Base-by-base conservation (phyloP, 2,113 vertebrate genomes). In the Galemys pyrenaicus region DNA sequence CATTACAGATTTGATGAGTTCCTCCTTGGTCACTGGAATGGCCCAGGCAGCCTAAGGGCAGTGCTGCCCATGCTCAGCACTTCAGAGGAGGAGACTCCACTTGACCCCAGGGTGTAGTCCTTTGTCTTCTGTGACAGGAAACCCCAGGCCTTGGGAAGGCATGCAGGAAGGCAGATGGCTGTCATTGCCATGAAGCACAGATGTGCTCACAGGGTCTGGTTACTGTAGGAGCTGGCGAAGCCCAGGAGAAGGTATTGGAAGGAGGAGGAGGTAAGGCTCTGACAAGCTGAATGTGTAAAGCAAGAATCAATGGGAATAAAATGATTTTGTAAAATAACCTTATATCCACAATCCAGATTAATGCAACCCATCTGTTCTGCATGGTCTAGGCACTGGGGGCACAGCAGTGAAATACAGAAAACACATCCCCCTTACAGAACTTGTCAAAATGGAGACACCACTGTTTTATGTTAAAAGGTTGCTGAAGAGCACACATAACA, bases 111-210 rank as follows among this genome's bases (percentile, higher is more conserved):
- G 64, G 12, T 60, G 39, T 9, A 49, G 10, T 17, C 37, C 20
- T 70, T 28, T 37, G n/a, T 56, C 60, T 44, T 71, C 58, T 83
- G 8, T 22, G 46, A 70, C 58, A 70, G 82, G 89, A 54, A 85
- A 85, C 5, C 4, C 2, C 2, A 64, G 54, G 65, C n/a, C 8
- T 56, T 26, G 30, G 87, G 79, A 37, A 11, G 26, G 2, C 11
- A 13, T 37, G 74, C 26, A 41, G 16, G 30, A 79, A 74, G 67
- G 51, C 8, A 12, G 58, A 70, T 3, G 26, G 56, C 2, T 73
- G 24, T 39, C 44, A 58, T 0, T 41, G 28, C 19, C 3, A 11
- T 26, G 32, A 32, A 54, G 24, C 46, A 78, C 0, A 5, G 3
- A 15, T 0, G 44, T 7, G 28, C 35, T 56, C 49, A 39, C n/a